Base-by-base conservation (phyloP, 2,797 vertebrate species). In the Hapalemur alaotrensis region DNA sequence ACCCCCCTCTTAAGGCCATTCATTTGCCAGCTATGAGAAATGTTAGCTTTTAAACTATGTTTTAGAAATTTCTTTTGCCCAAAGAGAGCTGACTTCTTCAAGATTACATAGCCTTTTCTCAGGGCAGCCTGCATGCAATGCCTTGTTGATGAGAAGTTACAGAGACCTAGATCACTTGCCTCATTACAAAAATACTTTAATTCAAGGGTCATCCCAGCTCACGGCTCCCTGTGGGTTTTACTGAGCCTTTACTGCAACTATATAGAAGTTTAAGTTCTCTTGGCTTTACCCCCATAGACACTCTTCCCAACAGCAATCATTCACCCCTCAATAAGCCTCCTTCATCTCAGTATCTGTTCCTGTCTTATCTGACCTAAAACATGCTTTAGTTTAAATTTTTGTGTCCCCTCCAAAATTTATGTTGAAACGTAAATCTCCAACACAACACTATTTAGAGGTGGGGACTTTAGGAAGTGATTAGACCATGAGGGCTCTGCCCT, bases 21-120 rank as follows among this genome's bases (percentile, higher is more conserved):
- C 38, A 23, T 63, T 83, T 32, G 12, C 20, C 72, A 80, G 57
- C 8, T 48, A 2, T 32, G 35, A 80, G 17, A 18, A 61, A 13
- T 3, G 32, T 35, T 69, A 20, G 30, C 70, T 87, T 57, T 32
- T 59, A 90, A 67, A 30, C n/a, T n/a, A 38, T 35, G 35, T 82
- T 32, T 30, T n/a, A 83, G 81, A 13, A 67, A 91, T 75, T 81
- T 89, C n/a, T 38, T 81, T 89, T 81, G 28, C 17, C 48, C 28
- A 85, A 73, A 69, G 61, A 72, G 2, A n/a, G 1, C 32, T 75
- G 32, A 38, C 32, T 75, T 67, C 43, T 35, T 35, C n/a, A 84
- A 94, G 35, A 61, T 89, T 46, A 22, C 23, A n/a, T 41, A 67
- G 30, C 15, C 2, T 85, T 70, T 85, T 46, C 22, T 48, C 18